Evolutionary conservation across 2,797 vertebrate genomes (phyloP).

Genomic region (Lepilemur septentrionalis): DNA sequence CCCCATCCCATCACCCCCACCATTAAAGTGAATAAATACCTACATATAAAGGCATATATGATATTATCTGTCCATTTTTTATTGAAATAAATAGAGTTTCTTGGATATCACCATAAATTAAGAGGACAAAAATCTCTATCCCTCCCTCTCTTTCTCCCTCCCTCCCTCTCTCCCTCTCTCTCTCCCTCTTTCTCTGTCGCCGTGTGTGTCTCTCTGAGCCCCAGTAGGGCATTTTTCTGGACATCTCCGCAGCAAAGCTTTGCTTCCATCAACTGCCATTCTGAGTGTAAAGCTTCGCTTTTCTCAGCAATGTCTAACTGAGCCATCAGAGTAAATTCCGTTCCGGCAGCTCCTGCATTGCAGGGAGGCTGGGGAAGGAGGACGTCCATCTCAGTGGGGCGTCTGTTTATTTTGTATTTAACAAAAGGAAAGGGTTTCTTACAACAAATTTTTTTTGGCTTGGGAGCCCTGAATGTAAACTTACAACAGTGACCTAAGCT

Average conservation of each 20-base stretch:
- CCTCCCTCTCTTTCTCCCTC: not conserved
- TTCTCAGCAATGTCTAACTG: not conserved
- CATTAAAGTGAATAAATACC: not conserved
- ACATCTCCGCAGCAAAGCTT: not conserved
- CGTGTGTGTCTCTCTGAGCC: no score
- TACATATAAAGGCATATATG: not conserved
- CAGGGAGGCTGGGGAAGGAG: not conserved
- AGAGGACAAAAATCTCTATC: not conserved
- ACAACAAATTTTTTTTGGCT: not conserved
- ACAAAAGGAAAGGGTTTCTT: slow-evolving; percentile 48
- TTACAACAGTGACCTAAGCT: slow-evolving; percentile 20
- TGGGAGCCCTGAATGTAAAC: not conserved
- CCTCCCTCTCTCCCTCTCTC: not conserved
- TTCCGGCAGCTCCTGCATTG: not conserved
- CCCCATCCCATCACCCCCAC: not conserved
- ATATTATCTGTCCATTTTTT: not conserved
- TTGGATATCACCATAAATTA: not conserved
- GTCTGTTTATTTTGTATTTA: slow-evolving; percentile 45
- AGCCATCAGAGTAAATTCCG: not conserved
- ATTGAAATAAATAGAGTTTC: not conserved
- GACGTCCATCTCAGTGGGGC: not conserved
- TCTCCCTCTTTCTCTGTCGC: no score
- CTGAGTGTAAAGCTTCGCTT: not conserved
- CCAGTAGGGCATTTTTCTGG: not conserved
- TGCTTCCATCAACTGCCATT: not conserved